phyloP scores from a whole-genome alignment of 1,140 invertebrate species.

The silkworm (Bombyx mori) region DNA sequence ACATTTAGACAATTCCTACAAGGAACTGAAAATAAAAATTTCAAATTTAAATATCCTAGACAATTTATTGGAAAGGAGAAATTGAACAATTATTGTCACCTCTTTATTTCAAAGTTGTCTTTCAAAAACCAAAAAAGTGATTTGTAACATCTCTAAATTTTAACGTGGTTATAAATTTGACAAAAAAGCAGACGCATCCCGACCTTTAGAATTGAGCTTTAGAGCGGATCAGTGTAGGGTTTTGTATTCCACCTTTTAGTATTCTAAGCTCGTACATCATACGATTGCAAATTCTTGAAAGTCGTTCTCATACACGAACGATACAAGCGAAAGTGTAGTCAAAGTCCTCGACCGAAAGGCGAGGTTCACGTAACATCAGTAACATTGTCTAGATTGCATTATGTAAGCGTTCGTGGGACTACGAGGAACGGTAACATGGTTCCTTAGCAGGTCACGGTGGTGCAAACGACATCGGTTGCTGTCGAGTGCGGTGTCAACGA shows the following conservation, averaged over 20 bases:
- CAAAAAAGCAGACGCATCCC: not conserved
- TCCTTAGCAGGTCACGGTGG: conserved; percentile 61
- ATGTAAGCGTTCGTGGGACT: conserved; percentile 58
- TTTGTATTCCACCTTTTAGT: conserved; percentile 3
- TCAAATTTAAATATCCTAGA: no score
- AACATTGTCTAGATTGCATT: conserved; percentile 51
- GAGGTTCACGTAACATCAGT: conserved; percentile 30
- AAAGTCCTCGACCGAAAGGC: conserved; percentile 32
- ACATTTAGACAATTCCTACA: no score
- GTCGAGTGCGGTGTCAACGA: conserved; percentile 65
- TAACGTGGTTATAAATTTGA: no score
- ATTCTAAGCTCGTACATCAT: not conserved
- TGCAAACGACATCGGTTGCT: conserved; percentile 61
- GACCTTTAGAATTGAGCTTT: no score
- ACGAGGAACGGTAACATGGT: conserved; percentile 56
- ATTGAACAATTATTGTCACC: no score
- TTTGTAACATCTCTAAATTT: no score
- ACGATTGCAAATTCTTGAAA: conserved; percentile 4
- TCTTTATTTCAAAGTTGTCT: no score
- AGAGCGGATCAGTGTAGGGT: not conserved
- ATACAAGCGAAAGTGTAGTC: conserved; percentile 53
- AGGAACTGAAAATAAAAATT: no score
- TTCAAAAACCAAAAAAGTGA: no score
- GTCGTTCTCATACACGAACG: conserved; percentile 13
- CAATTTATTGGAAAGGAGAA: no score